These are phyloP conservation scores for Serrognathus titanus DNA, from an alignment of 2,888 invertebrate genomes.

Conservation along the genomic window DNA sequence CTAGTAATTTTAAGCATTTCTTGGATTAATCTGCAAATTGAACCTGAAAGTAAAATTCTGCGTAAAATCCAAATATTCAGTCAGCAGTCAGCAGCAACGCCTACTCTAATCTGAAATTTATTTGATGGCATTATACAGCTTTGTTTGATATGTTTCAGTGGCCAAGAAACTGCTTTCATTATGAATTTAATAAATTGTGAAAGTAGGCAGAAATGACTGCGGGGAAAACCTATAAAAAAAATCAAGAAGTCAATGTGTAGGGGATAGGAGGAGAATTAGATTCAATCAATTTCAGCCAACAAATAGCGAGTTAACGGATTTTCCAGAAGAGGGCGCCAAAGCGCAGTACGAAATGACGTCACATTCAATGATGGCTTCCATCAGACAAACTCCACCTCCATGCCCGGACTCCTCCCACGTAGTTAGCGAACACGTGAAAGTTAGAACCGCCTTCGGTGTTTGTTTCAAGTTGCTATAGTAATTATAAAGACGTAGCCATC, in stretches of 20 bases:
- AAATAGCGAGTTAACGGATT: conserved; percentile 11
- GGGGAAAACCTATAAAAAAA: no score
- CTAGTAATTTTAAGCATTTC: no score
- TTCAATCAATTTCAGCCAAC: conserved; percentile 8
- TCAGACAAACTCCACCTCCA: conserved; percentile 21
- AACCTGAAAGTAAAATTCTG: no score
- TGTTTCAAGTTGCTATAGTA: conserved; percentile 38
- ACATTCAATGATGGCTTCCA: conserved; percentile 28
- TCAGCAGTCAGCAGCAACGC: no score
- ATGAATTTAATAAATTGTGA: no score
- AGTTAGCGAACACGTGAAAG: conserved; percentile 32
- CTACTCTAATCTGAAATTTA: no score
- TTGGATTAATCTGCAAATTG: no score
- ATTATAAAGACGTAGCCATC: conserved; percentile 35
- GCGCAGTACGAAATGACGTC: conserved; percentile 25
- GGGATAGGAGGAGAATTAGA: not conserved
- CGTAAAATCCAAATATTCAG: no score
- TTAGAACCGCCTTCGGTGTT: conserved; percentile 30
- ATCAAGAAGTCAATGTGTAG: not conserved
- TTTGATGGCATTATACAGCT: no score
- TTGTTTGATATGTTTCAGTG: no score
- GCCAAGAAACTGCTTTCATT: no score
- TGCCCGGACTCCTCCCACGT: conserved; percentile 31
- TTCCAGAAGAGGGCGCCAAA: conserved; percentile 24
- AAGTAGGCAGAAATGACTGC: no score